Conservation (phyloP, 2,797 vertebrate genomes). For the Manis javanica region DNA sequence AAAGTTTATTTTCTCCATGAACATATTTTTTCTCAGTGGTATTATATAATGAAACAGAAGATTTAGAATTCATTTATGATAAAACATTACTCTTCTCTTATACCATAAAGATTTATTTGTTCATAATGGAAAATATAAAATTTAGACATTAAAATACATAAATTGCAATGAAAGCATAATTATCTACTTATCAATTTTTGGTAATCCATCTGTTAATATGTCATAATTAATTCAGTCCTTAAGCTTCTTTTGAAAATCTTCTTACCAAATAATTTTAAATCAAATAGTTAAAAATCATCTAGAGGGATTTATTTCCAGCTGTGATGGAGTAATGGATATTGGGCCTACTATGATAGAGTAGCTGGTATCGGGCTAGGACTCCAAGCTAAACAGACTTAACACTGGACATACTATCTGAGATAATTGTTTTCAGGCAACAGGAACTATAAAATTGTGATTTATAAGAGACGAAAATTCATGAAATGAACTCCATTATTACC, state of each 20-base stretch:
- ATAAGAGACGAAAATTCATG: not conserved
- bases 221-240: not conserved
- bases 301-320: not conserved
- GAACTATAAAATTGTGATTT: not conserved
- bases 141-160: not conserved
- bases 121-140: not conserved
- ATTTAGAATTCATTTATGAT: slow-evolving; percentile 12
- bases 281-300: not conserved
- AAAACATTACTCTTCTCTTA: too few relatives aligned
- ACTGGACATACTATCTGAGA: not conserved
- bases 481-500: not conserved
- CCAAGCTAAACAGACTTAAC: not conserved
- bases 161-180: not conserved
- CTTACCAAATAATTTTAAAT: not conserved
- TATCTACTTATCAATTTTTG: not conserved
- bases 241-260: not conserved
- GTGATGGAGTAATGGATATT: not conserved
- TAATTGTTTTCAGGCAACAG: not conserved
- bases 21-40: not conserved
- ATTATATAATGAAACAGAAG: not conserved
- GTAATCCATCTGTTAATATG: not conserved
- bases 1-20: slow-evolving; percentile 31
- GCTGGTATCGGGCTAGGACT: not conserved
- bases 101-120: not conserved
- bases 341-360: not conserved